Evolutionary conservation across 2,113 vertebrate species (phyloP).

Genomic region (Hyaena hyaena): DNA sequence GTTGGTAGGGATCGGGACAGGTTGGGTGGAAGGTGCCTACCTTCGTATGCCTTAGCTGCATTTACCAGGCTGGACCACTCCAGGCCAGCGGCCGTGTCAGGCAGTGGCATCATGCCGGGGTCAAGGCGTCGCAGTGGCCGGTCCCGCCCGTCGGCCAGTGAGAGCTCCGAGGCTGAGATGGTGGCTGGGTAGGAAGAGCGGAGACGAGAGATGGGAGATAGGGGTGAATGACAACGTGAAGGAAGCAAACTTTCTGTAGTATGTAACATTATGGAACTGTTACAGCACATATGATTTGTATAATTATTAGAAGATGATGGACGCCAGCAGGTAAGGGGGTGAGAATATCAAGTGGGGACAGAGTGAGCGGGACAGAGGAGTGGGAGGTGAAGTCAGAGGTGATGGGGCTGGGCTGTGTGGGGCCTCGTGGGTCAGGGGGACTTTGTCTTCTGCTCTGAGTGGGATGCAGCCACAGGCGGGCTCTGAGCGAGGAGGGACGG

Average conservation of each 20-base stretch:
- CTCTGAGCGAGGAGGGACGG: neutral
- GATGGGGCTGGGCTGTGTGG: neutral
- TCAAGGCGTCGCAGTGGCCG: slow-evolving; percentile 89
- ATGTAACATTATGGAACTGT: neutral
- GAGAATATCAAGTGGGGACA: neutral
- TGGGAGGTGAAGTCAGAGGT: neutral
- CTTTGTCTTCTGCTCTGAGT: neutral
- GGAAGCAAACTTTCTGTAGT: neutral
- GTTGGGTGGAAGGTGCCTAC: slow-evolving; percentile 74
- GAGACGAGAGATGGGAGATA: neutral
- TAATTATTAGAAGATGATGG: neutral
- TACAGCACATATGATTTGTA: neutral
- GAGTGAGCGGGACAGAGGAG: too few species aligned
- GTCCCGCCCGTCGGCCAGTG: slow-evolving; percentile 89
- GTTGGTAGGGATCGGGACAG: accelerated
- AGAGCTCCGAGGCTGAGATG: slow-evolving; percentile 92
- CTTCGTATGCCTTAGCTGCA: slow-evolving; percentile 94
- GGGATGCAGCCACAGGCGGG: neutral
- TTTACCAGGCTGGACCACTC: slow-evolving; percentile 96
- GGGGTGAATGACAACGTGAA: accelerated
- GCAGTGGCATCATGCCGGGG: slow-evolving; percentile 94
- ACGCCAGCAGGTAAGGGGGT: neutral
- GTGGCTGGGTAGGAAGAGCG: slow-evolving; percentile 82
- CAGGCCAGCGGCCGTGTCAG: slow-evolving; percentile 91
- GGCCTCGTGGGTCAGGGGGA: neutral